These are phyloP conservation scores for Carapus acus DNA, from an alignment of 2,797 vertebrate genomes.

Conservation along the genomic window DNA sequence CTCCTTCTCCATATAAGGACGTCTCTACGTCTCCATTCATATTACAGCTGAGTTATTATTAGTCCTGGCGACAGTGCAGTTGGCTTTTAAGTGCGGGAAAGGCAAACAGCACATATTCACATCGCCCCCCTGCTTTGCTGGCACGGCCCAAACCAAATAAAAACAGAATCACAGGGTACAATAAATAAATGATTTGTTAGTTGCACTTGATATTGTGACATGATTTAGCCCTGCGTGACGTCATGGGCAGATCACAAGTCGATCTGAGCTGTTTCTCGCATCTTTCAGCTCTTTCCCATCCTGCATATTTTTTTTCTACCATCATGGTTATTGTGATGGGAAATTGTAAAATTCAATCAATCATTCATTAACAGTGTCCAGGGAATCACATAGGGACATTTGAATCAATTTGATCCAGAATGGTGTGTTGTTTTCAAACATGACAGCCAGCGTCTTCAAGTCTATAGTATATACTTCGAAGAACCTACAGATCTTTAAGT, in stretches of 20 bases:
- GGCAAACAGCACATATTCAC: conserved; percentile 31
- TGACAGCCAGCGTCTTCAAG: no score
- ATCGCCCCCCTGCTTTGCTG: conserved; percentile 22
- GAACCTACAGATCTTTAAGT: no score
- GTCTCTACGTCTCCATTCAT: conserved; percentile 48
- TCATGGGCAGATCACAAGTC: not conserved
- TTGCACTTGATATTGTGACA: conserved; percentile 4
- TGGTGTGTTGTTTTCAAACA: no score
- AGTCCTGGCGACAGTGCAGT: conserved; percentile 32
- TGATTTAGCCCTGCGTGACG: not conserved
- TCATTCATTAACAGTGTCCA: no score
- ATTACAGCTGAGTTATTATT: conserved; percentile 55
- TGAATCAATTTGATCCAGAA: not conserved
- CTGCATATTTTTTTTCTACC: no score
- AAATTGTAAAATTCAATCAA: no score
- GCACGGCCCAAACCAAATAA: conserved; percentile 14
- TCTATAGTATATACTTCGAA: no score
- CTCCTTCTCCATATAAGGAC: conserved; percentile 58
- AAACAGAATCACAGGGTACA: not conserved
- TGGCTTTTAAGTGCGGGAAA: conserved; percentile 40
- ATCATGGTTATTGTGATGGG: no score
- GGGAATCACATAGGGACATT: no score
- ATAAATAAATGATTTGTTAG: not conserved
- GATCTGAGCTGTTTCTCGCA: not conserved
- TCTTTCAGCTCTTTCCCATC: no score